phyloP scores from a whole-genome alignment of 2,113 vertebrate genomes.

The Coreoperca whiteheadi region DNA sequence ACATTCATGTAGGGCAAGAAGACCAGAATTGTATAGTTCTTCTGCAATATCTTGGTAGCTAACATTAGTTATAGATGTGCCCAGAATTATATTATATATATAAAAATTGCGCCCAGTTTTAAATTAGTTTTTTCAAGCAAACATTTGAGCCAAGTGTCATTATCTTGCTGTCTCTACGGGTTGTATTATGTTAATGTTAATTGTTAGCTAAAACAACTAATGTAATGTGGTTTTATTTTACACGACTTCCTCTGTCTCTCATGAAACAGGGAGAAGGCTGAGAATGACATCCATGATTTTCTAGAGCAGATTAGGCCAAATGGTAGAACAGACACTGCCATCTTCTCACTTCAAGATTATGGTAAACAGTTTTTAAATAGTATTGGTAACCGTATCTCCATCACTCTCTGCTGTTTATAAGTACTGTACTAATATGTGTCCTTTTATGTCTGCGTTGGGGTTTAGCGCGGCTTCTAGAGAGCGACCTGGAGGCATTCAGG shows the following conservation, averaged over 20 bases:
- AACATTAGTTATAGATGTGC: not conserved
- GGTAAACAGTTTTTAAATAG: constrained; percentile 65
- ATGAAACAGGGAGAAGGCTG: constrained; percentile 86
- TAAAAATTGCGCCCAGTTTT: too few species aligned
- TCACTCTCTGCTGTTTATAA: not conserved
- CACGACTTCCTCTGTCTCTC: constrained; percentile 13
- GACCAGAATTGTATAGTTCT: too few species aligned
- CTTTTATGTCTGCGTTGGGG: constrained; percentile 53
- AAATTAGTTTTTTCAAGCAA: too few species aligned
- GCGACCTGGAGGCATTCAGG: constrained; percentile 81
- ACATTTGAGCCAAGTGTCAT: not conserved
- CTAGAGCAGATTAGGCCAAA: constrained; percentile 77
- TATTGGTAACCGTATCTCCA: not conserved
- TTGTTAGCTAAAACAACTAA: not conserved
- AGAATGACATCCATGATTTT: constrained; percentile 86
- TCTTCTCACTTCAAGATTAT: constrained; percentile 76
- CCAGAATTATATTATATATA: too few species aligned
- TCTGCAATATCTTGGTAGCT: not conserved
- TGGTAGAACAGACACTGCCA: constrained; percentile 64
- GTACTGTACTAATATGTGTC: constrained; percentile 1
- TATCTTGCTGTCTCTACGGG: not conserved
- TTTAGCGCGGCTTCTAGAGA: constrained; percentile 84
- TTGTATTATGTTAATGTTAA: not conserved
- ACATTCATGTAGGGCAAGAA: too few species aligned
- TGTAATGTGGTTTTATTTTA: not conserved